Evolutionary conservation across 2,797 vertebrate genomes (phyloP), one percentile per base, ranked within the genome.

Genomic region (Danio choprae): DNA sequence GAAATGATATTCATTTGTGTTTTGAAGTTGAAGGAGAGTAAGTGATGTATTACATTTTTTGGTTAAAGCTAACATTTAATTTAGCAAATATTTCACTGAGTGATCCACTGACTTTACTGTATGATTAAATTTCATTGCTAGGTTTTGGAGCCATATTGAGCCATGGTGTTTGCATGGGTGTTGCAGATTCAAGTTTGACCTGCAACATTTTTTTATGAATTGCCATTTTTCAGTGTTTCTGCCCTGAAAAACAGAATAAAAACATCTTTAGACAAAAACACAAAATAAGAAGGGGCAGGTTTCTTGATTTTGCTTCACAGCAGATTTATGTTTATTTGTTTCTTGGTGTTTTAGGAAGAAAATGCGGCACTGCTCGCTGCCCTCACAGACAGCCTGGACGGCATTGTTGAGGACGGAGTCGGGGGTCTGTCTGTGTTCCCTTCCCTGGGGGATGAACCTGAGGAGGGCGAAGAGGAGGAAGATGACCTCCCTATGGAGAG

Each of bases 361-460:
- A 97, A 98, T 7, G 97, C 97, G 89, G 97, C 97, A 0, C 93
- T 99, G 88, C 95, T 99, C 84, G 97, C 96, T 67, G 98, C 96
- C 3, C 94, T 99, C 86, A 97, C 97, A 77, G 96, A 97, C 94
- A 97, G 96, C 86, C 87, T 99, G 93, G 98, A 97, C 84, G 95
- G 95, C 92, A 97, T 98, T 87, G 96, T 96, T 89, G 97, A 97
- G 75, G 96, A 96, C 2, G 93, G 95, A 92, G 95, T 94, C 85
- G 92, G 95, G 88, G 94, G 94, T 77, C 95, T 99, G 84, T 96
- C 95, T 22, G 95, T 94, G 88, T 98, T 99, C 91, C 94, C 93
- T 43, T 89, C 92, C 84, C 91, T 97, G 90, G 96, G 92, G 77
- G 95, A 95, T 78, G 94, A 90, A 77, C 88, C 91, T 7, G 90